Evolutionary conservation across 1,140 invertebrate species (phyloP), one percentile per base, ranked within the genome.

Genomic region (Papilio machaon): DNA sequence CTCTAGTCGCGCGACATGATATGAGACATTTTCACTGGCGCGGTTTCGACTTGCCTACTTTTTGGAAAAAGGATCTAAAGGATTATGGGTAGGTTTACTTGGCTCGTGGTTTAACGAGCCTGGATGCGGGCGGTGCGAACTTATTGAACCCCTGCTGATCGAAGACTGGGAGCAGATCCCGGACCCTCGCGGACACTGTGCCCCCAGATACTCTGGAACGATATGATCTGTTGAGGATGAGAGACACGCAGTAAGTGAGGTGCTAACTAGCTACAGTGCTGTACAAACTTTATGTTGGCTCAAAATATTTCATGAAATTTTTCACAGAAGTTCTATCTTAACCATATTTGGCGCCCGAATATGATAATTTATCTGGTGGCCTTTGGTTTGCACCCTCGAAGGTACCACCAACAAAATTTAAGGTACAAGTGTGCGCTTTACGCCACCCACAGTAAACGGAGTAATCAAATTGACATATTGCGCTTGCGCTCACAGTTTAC

Each of bases 71-170:
- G n/a, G 17, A 17, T 9, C 13, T 8, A 47, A 67, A 43, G n/a
- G 3, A 43, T 9, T 15, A 52, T 11, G 19, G 47, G 23, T 23
- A 43, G 5, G 64, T 83, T 85, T 87, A 94, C 82, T 94, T 95
- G 79, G 90, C 89, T 76, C 93, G 89, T n/a, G 97, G 97, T 89
- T 97, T 97, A 85, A 98, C 96, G 84, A 96, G 95, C 86, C 97
- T 96, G 84, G 96, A 97, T 8, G 97, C 95, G 79, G 97, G 97
- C 83, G 97, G 96, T 58, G 97, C 97, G 91, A 98, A 96, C 93
- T 97, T 97, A 80, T 95, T 95, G 92, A 98, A 98, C 15, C 97
- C 97, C 81, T 97, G 95, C 85, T 97, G 96, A 92, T 98, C 97
- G 90, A 98, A 98, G 19, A 98, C 97, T 47, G 97, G 97, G 81